Evolutionary conservation across 2,113 vertebrate species (phyloP), one percentile per base, ranked within the genome.

Genomic region (Ailurus styani): DNA sequence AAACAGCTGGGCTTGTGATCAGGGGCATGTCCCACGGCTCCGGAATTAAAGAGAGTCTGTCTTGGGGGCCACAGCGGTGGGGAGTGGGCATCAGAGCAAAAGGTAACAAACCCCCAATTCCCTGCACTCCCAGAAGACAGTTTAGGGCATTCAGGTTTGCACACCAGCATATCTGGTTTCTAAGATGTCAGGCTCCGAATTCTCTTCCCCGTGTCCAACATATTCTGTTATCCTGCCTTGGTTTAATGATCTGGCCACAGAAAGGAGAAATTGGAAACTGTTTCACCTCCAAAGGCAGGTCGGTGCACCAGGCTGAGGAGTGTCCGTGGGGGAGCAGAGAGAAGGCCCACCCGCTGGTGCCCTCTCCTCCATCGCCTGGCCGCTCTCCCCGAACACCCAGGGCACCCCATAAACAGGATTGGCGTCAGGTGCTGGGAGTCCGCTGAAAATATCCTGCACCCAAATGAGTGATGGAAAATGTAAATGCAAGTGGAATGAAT

Each of bases 331-430:
- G 45, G 42, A 11, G 20, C 23, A 2, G 50, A 73, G 64, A 25
- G n/a, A 20, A 7, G 1, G 1, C 10, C 7, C 3, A n/a, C 21
- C 47, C 5, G 1, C 18, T 4, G 2, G 21, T 0, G 0, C 18
- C 25, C 29, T 3, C n/a, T 81, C 31, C 34, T 40, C 52, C 34
- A 1, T 10, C 37, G 37, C 20, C 1, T 0, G 0, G 50, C 52
- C 40, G 0, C 73, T 9, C 17, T 7, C 77, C 54, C 34, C 2
- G 1, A 14, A 37, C 8, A 11, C 55, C 8, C 21, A 1, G 10
- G 20, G 21, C 2, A 0, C 75, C 31, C 21, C n/a, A 0, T n/a
- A 37, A 50, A 31, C 40, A 14, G 25, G 10, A 2, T 81, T 42
- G 15, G 34, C 52, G 52, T 31, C n/a, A 64, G 78, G 18, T 42